phyloP scores from a whole-genome alignment of 2,797 vertebrate species.

The Sparus aurata region DNA sequence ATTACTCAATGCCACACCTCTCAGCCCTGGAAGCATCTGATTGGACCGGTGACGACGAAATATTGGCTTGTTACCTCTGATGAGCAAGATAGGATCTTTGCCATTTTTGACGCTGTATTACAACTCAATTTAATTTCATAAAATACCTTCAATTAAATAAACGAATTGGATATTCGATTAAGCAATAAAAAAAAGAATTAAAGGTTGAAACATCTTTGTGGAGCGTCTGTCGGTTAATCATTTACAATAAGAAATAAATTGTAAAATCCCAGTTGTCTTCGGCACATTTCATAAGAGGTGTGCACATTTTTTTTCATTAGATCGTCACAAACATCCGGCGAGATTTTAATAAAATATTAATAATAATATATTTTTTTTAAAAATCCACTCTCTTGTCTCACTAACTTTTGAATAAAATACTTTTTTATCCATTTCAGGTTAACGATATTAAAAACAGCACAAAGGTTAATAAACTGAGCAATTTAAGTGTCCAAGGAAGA shows the following conservation, averaged over 20 bases:
- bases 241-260: neutral
- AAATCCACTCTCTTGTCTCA: no score
- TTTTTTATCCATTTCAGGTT: no score
- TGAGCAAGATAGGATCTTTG: neutral
- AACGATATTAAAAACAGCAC: no score
- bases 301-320: neutral
- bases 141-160: neutral
- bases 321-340: neutral
- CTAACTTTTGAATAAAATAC: no score
- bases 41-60: conserved; percentile 30
- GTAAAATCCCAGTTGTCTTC: neutral
- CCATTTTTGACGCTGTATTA: no score
- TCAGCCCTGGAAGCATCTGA: conserved; percentile 14
- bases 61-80: conserved; percentile 8
- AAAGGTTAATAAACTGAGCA: no score
- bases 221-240: neutral
- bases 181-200: neutral
- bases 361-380: no score
- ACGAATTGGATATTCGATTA: neutral
- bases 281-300: neutral
- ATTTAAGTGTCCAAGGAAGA: no score
- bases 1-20: conserved; percentile 45
- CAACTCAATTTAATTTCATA: neutral
- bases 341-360: no score
- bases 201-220: neutral